Percentiles rank a stretch among this genome's conserved stretches.
Evolutionary conservation across 1,140 invertebrate genomes (phyloP).

Genomic region (Lasaia peninsularis): DNA sequence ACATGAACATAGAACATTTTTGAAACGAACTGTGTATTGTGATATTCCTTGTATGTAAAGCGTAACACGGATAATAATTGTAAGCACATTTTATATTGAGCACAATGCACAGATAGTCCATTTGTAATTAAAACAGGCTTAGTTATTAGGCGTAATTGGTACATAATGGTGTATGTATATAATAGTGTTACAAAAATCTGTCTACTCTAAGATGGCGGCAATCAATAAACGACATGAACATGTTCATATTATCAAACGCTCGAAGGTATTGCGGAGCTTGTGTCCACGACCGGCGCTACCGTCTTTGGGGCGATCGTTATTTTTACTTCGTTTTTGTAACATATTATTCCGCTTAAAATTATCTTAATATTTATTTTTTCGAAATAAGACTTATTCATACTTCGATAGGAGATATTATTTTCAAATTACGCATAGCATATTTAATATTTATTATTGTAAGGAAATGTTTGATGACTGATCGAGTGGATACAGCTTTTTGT

Average conservation of each 20-base stretch:
- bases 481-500: constrained; percentile 8
- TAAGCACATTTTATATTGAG: too few species aligned
- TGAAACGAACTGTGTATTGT: too few species aligned
- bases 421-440: constrained; percentile 44
- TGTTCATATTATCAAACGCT: background rate
- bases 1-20: too few species aligned
- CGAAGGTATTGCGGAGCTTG: background rate
- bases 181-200: constrained; percentile 32
- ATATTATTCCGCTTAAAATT: constrained; percentile 65
- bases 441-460: constrained; percentile 38
- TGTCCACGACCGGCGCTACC: constrained; percentile 18
- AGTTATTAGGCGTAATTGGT: constrained; percentile 66
- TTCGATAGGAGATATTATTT: constrained; percentile 44
- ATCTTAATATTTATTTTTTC: constrained; percentile 68
- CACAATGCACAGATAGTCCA: too few species aligned
- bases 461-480: constrained; percentile 3
- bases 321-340: constrained; percentile 53
- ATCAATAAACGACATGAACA: background rate
- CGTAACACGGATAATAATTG: too few species aligned
- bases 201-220: too few species aligned
- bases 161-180: constrained; percentile 43
- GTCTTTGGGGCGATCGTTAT: constrained; percentile 26
- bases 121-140: constrained; percentile 21
- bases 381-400: constrained; percentile 52
- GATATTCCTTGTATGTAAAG: too few species aligned